Conservation (phyloP, 2,888 invertebrate species). For the Tortricodes alternella region DNA sequence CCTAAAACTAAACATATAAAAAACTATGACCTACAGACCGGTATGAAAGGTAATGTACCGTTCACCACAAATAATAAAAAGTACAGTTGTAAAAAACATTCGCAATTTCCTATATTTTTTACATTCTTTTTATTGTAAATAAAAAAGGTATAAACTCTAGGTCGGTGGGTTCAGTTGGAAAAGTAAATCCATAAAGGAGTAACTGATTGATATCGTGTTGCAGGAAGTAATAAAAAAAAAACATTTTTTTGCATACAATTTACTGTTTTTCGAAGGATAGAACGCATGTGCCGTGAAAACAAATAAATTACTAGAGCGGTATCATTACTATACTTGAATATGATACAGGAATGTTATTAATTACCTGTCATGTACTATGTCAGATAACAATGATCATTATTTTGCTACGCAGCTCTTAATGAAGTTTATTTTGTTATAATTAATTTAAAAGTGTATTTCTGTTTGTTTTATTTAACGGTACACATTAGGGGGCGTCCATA, state of each 20-base stretch:
- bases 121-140: conserved; percentile 24
- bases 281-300: too few species aligned
- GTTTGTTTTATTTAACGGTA: too few species aligned
- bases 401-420: too few species aligned
- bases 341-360: too few species aligned
- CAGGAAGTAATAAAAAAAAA: neutral
- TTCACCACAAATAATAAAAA: conserved; percentile 44
- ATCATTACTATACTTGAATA: too few species aligned
- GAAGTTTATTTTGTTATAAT: too few species aligned
- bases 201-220: conserved; percentile 3
- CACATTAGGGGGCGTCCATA: too few species aligned
- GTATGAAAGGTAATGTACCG: conserved; percentile 48
- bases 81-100: conserved; percentile 38
- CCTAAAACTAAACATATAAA: conserved; percentile 35
- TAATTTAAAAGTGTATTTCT: too few species aligned
- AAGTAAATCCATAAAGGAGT: conserved; percentile 12
- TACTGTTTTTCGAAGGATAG: neutral
- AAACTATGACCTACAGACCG: conserved; percentile 43
- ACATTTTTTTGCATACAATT: neutral
- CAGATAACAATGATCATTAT: too few species aligned
- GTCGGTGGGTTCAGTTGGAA: neutral
- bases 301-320: too few species aligned
- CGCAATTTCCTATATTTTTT: conserved; percentile 27
- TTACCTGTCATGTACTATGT: too few species aligned
- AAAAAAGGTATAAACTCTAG: conserved; percentile 17